A percentile compares a stretch with the other conserved stretches of the same genome.
Conservation (phyloP, 1,140 invertebrate species). For the Diachasma alloeum region DNA sequence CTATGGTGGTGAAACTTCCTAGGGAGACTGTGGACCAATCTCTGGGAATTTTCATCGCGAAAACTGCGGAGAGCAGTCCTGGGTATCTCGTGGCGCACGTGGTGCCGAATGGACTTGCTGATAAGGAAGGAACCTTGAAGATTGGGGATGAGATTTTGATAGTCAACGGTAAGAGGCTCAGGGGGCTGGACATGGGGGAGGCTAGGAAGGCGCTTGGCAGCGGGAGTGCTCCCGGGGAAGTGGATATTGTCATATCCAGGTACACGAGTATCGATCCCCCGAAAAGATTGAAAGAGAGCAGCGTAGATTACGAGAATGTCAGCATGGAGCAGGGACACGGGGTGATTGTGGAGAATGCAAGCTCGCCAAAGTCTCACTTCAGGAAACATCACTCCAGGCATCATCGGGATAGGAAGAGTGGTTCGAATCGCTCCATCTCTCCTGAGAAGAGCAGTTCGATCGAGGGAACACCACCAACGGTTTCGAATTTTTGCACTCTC, state of each 20-base stretch:
- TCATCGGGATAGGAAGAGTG: conserved; percentile 46
- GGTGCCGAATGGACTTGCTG: conserved; percentile 78
- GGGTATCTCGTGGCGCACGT: conserved; percentile 87
- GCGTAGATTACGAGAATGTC: conserved; percentile 75
- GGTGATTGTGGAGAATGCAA: conserved; percentile 54
- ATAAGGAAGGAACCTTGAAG: conserved; percentile 78
- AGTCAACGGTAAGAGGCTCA: conserved; percentile 79
- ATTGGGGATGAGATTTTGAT: conserved; percentile 86
- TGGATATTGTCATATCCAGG: conserved; percentile 78
- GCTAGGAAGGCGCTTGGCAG: conserved; percentile 75
- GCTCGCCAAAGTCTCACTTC: conserved; percentile 57
- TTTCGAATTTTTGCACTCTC: conserved; percentile 75
- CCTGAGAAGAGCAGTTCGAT: conserved; percentile 43
- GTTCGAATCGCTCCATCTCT: conserved; percentile 47
- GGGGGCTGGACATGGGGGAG: conserved; percentile 79
- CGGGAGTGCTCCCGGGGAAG: conserved; percentile 69
- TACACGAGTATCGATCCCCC: conserved; percentile 45
- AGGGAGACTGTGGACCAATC: conserved; percentile 75
- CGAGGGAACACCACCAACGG: conserved; percentile 59
- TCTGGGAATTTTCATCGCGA: conserved; percentile 85
- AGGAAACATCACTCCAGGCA: conserved; percentile 53
- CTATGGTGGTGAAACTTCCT: conserved; percentile 74
- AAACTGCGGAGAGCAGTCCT: conserved; percentile 74
- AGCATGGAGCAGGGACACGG: conserved; percentile 65
- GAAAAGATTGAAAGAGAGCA: conserved; percentile 71